Evolutionary conservation across 2,113 vertebrate species (phyloP), one percentile per base, ranked within the genome.

Genomic region (Elephantulus edwardii): DNA sequence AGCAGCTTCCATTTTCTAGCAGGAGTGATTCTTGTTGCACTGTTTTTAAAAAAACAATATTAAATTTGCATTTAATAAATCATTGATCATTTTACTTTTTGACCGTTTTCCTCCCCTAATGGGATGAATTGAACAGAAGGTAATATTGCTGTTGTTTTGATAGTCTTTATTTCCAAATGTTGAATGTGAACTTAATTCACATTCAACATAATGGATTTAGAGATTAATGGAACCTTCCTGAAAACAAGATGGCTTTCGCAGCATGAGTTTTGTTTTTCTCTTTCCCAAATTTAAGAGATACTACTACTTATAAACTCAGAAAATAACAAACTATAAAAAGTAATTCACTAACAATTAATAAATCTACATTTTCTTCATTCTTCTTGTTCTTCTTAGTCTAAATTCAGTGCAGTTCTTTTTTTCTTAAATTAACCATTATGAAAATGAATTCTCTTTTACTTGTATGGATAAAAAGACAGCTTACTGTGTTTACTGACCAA

Each of bases 311-410:
- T 30, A 42, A 90, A 8, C 40, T 40, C 35, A 86, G 86, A 88
- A 96, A 88, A 84, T 71, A 83, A 88, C 88, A 83, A 86, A 40
- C 94, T 42, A 77, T 74, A 64, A 89, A 88, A 87, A 71, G 54
- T 9, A 84, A 85, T 52, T 91, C 38, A 90, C 46, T 42, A 75
- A 78, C 28, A 28, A 88, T 76, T 84, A 94, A 77, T 71, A 56
- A 88, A 16, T 66, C 11, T 74, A 5, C 40, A 30, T 94, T 93
- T 91, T 87, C 26, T 16, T 91, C n/a, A 70, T 14, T 33, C 87
- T 93, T 86, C 87, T 88, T 70, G 90, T 2, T 80, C 50, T 83
- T 85, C 56, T 94, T 90, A 4, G 24, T 74, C 24, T 91, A 87
- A 95, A 91, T 79, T 93, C 56, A 90, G 0, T 90, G 8, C 8